phyloP scores from a whole-genome alignment of 2,113 vertebrate genomes.

The Cathartes aura region DNA sequence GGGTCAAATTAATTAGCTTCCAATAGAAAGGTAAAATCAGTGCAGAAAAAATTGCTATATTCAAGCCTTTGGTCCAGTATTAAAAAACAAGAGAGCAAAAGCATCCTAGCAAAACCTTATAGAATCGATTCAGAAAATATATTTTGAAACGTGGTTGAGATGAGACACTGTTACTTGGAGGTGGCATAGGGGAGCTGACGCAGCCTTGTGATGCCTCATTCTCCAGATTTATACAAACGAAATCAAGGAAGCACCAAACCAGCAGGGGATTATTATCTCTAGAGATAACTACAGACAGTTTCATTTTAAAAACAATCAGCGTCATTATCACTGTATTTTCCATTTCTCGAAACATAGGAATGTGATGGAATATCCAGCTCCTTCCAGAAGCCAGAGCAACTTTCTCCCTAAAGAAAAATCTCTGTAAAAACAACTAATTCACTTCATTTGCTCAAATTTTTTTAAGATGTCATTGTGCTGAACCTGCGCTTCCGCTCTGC shows the following conservation, averaged over 20 bases:
- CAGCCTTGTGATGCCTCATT: not conserved
- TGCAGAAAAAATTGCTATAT: not conserved
- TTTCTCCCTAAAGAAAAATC: not conserved
- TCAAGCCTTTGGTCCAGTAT: not conserved
- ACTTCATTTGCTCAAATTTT: not conserved
- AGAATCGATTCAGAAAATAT: not conserved
- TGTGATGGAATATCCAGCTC: not conserved
- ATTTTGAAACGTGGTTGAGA: not conserved
- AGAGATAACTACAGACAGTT: constrained; percentile 45
- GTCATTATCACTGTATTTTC: not conserved
- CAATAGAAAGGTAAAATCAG: not conserved
- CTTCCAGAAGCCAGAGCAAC: not conserved
- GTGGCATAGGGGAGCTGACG: not conserved
- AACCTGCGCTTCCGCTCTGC: not conserved
- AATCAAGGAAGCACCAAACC: constrained; percentile 52
- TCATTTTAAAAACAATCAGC: constrained; percentile 37
- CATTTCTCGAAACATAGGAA: not conserved
- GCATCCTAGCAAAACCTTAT: not conserved
- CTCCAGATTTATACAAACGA: not conserved
- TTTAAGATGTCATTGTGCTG: not conserved
- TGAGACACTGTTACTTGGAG: not conserved
- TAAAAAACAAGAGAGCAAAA: not conserved
- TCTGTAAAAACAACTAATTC: not conserved
- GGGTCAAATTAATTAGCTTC: not conserved
- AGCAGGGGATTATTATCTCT: constrained; percentile 49